phyloP scores from a whole-genome alignment of 2,797 vertebrate genomes.

The Emys orbicularis region DNA sequence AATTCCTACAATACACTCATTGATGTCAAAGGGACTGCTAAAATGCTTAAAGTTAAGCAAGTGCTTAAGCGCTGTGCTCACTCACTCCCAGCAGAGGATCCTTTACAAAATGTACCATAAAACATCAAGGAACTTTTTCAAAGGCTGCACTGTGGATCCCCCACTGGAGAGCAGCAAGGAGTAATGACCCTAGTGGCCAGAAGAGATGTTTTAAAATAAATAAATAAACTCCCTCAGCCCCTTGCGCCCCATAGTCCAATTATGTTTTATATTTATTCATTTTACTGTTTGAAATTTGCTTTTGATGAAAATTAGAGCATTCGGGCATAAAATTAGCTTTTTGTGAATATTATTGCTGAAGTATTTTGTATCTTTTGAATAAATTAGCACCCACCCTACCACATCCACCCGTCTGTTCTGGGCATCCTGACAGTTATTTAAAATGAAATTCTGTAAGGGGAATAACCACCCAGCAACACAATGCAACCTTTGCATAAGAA shows the following conservation, averaged over 20 bases:
- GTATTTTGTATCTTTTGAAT: background rate
- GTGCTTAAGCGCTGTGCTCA: background rate
- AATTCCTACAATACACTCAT: background rate
- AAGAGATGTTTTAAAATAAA: background rate
- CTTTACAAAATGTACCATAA: background rate
- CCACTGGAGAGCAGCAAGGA: background rate
- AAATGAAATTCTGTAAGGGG: background rate
- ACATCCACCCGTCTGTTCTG: background rate
- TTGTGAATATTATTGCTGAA: background rate
- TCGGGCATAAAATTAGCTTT: constrained; percentile 1
- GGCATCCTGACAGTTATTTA: background rate
- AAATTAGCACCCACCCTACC: background rate
- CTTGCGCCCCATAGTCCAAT: background rate
- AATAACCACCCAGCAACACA: background rate
- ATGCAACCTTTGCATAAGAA: background rate
- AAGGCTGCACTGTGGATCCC: background rate
- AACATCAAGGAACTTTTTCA: background rate
- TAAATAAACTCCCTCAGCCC: background rate
- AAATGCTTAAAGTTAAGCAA: background rate
- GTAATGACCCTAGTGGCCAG: background rate
- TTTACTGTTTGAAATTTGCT: background rate
- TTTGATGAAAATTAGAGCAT: constrained; percentile 7
- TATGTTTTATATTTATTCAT: background rate
- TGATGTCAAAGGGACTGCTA: background rate
- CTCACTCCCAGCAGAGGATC: background rate